phyloP scores from a whole-genome alignment of 1,140 invertebrate species.

The Mamestra configurata region DNA sequence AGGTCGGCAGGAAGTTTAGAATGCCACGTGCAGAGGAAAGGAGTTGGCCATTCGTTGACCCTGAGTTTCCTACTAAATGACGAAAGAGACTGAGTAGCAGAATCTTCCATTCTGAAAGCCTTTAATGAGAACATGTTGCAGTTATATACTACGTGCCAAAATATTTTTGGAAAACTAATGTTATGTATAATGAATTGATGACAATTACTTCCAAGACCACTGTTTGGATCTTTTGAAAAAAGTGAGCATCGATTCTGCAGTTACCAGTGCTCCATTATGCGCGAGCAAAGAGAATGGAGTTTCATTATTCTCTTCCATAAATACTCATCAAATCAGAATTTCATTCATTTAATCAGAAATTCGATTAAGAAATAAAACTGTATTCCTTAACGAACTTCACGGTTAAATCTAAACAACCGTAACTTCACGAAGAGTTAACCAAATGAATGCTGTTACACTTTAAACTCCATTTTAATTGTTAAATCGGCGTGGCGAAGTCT shows the following conservation, averaged over 20 bases:
- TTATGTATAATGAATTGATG: too few relatives aligned
- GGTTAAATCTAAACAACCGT: not conserved
- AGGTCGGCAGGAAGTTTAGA: not conserved
- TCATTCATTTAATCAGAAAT: too few relatives aligned
- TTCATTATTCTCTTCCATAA: not conserved
- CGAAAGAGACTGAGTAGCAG: too few relatives aligned
- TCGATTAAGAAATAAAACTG: not conserved
- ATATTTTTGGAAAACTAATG: too few relatives aligned
- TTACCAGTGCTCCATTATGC: too few relatives aligned
- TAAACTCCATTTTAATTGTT: conserved; percentile 33
- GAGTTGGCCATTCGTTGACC: not conserved
- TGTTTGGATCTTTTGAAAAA: too few relatives aligned
- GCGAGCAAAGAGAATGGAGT: too few relatives aligned
- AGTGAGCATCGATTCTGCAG: too few relatives aligned
- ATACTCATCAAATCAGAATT: not conserved
- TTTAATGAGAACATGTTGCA: too few relatives aligned
- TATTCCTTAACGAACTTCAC: conserved; percentile 5
- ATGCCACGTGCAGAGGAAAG: not conserved
- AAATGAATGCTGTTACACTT: conserved; percentile 14
- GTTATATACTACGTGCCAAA: too few relatives aligned
- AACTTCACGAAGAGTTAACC: conserved; percentile 17
- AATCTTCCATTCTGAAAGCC: too few relatives aligned
- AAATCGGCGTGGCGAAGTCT: conserved; percentile 13
- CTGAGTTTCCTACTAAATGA: not conserved
- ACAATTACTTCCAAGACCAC: too few relatives aligned